Conservation (phyloP, 1,140 invertebrate genomes). For the Drosophila ogumai region DNA sequence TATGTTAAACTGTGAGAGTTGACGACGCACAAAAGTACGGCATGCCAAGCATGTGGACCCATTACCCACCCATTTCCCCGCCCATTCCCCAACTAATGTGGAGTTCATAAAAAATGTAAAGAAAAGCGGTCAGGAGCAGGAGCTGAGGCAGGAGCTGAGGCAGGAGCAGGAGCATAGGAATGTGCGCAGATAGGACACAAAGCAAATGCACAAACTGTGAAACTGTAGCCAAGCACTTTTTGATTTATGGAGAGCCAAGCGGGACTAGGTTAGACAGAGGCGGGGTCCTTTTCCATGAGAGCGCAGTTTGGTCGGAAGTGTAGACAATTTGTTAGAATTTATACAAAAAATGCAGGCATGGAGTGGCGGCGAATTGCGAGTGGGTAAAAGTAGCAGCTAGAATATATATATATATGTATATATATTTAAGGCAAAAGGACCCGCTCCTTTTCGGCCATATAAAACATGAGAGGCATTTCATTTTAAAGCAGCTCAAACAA, state of each 20-base stretch:
- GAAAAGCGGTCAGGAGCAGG: conserved; percentile 25
- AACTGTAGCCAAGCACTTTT: conserved; percentile 82
- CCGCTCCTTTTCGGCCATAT: conserved; percentile 33
- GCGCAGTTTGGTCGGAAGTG: conserved; percentile 69
- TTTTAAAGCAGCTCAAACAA: conserved; percentile 79
- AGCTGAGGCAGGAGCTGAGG: background rate
- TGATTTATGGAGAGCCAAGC: conserved; percentile 73
- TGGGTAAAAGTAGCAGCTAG: background rate
- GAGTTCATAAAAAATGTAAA: conserved; percentile 66
- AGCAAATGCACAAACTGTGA: conserved; percentile 79
- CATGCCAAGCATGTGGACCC: conserved; percentile 73
- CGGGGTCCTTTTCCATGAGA: conserved; percentile 23
- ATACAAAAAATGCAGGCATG: conserved; percentile 75
- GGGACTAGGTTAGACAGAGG: conserved; percentile 24
- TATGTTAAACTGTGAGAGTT: conserved; percentile 72
- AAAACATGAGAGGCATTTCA: conserved; percentile 80
- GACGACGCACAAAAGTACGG: conserved; percentile 75
- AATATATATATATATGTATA: conserved; percentile 7
- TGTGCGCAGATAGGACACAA: conserved; percentile 59
- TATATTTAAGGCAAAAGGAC: conserved; percentile 5
- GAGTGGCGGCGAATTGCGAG: background rate
- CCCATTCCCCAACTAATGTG: conserved; percentile 13
- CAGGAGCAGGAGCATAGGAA: conserved; percentile 15
- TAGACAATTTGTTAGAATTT: conserved; percentile 83
- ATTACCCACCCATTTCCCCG: conserved; percentile 34